These are phyloP conservation scores for Sminthopsis crassicaudata DNA, from an alignment of 2,113 vertebrate genomes.

Conservation along the genomic window DNA sequence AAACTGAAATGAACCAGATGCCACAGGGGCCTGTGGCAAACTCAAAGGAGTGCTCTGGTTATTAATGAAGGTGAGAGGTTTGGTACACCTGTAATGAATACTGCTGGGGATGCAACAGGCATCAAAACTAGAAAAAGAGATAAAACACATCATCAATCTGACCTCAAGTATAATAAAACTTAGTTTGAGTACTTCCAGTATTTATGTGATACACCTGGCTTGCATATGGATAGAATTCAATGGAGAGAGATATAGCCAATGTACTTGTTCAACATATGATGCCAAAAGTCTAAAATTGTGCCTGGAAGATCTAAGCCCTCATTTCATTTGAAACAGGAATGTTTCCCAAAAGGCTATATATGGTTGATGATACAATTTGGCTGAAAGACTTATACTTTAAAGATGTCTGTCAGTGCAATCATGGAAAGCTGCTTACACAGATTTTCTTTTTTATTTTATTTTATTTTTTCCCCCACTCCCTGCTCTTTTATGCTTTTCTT, in stretches of 20 bases:
- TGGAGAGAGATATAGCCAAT: not conserved
- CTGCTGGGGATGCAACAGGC: not conserved
- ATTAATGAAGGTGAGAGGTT: not conserved
- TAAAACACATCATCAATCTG: not conserved
- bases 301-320: not conserved
- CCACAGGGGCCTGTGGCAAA: not conserved
- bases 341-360: conserved; percentile 6
- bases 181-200: conserved; percentile 23
- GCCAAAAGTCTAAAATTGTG: not conserved
- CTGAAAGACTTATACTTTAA: not conserved
- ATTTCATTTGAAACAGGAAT: not conserved
- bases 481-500: not conserved
- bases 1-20: not conserved
- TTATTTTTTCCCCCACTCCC: not conserved
- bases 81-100: not conserved
- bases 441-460: not conserved
- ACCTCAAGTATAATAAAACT: not conserved
- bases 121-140: not conserved
- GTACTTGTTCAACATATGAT: not conserved
- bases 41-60: not conserved
- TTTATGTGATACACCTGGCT: not conserved
- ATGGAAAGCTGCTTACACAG: not conserved
- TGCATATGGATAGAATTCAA: conserved; percentile 5
- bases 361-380: not conserved
- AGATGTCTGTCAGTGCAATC: not conserved